Percentiles rank a stretch among this genome's conserved stretches.
These are phyloP conservation scores for Tuberolachnus salignus DNA, from an alignment of 2,888 invertebrate species.

Conservation along the genomic window DNA sequence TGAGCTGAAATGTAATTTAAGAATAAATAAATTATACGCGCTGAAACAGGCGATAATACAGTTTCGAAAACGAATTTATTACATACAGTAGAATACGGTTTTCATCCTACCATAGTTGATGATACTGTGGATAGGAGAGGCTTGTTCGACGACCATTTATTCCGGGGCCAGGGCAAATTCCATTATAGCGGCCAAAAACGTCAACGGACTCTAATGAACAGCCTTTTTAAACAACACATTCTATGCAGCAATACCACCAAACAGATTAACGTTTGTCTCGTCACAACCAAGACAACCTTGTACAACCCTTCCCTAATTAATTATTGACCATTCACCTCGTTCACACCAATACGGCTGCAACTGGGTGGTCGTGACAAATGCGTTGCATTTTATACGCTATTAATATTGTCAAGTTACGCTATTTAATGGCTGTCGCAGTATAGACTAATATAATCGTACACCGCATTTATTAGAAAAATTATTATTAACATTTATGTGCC, in stretches of 20 bases:
- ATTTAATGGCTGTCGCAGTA: not conserved
- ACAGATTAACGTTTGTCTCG: conserved; percentile 56
- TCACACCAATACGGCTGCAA: not conserved
- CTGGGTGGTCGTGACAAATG: conserved; percentile 33
- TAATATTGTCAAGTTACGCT: conserved; percentile 3
- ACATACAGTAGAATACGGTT: not conserved
- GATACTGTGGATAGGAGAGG: conserved; percentile 17
- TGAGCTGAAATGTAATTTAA: conserved; percentile 29
- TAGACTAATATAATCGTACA: not conserved
- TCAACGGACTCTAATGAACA: conserved; percentile 51
- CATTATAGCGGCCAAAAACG: conserved; percentile 49
- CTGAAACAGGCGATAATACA: conserved; percentile 29
- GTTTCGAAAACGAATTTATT: conserved; percentile 53
- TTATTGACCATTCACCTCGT: conserved; percentile 47
- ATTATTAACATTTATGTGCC: not conserved
- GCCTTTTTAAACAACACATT: conserved; percentile 54
- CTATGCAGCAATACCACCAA: conserved; percentile 37
- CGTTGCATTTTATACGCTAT: conserved; percentile 15
- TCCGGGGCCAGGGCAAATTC: conserved; percentile 43
- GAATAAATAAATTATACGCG: conserved; percentile 48
- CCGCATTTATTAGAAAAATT: conserved; percentile 1
- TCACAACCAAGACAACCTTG: conserved; percentile 51
- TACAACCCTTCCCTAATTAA: conserved; percentile 51
- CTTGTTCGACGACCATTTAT: conserved; percentile 47
- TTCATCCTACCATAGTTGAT: not conserved